Evolutionary conservation across 2,113 vertebrate genomes (phyloP), one percentile per base, ranked within the genome.

Genomic region (Misgurnus anguillicaudatus): DNA sequence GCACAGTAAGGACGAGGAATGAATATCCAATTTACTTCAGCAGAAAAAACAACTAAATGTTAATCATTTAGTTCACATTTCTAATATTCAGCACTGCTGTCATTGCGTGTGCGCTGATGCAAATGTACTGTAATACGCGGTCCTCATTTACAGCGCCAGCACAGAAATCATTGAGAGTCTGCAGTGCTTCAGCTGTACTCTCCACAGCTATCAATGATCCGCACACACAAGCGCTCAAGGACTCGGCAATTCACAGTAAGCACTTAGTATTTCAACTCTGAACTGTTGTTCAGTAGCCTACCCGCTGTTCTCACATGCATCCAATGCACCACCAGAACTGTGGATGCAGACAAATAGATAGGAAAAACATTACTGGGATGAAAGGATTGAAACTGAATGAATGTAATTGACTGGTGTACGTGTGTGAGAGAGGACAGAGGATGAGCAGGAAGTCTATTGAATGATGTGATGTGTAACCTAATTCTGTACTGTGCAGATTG

Each of bases 401-500:
- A 21, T 64, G 45, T 21, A 53, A 76, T 14, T 48, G 9, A 62
- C 31, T 63, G 45, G 53, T 57, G 3, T 0, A 11, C 13, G 9
- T n/a, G 13, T 7, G 16, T 41, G 74, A 39, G 7, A 45, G 5
- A 45, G 9, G 4, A 73, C 6, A 17, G 16, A 11, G 42, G 48
- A 7, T 19, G 5, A 24, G 17, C 45, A 77, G 68, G 79, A 76
- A 78, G 60, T 73, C 24, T 38, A 65, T 58, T 77, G 53, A 72
- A 38, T 24, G 53, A 74, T 55, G 62, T 73, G 82, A 84, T 41
- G 68, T 53, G 47, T 69, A 69, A 80, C 62, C 67, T 53, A 67
- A 72, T 77, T 74, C 75, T 47, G 64, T 39, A 78, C 53, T 2
- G 53, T 9, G 11, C 60, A 66, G 61, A 72, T 57, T 42, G 38